Evolutionary conservation across 2,888 invertebrate genomes (phyloP).

Genomic region (Apotomis betuletana): DNA sequence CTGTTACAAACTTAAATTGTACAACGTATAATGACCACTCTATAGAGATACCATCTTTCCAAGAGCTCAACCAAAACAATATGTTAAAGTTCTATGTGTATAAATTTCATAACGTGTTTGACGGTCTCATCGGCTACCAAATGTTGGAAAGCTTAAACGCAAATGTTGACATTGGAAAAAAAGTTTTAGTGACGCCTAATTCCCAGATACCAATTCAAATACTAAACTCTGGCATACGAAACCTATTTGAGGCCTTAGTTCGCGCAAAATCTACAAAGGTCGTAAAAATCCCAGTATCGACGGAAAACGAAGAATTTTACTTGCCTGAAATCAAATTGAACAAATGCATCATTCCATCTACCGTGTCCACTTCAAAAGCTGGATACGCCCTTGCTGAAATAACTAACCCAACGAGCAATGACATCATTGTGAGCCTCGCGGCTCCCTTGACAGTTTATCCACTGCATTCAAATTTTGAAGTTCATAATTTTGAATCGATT

Average conservation of each 20-base stretch:
- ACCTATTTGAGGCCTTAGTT: constrained; percentile 1
- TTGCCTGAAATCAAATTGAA: too few relatives aligned
- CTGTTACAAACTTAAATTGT: too few relatives aligned
- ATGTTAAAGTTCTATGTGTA: not conserved
- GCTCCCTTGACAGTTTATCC: not conserved
- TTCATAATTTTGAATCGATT: too few relatives aligned
- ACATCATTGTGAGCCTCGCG: not conserved
- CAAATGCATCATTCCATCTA: too few relatives aligned
- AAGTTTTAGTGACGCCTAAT: too few relatives aligned
- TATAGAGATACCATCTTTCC: too few relatives aligned
- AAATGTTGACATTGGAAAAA: not conserved
- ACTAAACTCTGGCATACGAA: not conserved
- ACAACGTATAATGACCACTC: too few relatives aligned
- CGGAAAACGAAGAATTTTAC: too few relatives aligned
- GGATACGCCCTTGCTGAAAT: not conserved
- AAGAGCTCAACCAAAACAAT: too few relatives aligned
- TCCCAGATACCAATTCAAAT: not conserved
- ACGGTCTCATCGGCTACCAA: not conserved
- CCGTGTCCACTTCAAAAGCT: not conserved
- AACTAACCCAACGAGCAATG: not conserved
- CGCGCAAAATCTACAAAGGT: not conserved
- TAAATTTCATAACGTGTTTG: constrained; percentile 6
- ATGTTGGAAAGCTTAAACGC: not conserved
- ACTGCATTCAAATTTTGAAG: too few relatives aligned
- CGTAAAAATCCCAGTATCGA: not conserved